Evolutionary conservation across 2,113 vertebrate species (phyloP).

Genomic region (Apaloderma vittatum): DNA sequence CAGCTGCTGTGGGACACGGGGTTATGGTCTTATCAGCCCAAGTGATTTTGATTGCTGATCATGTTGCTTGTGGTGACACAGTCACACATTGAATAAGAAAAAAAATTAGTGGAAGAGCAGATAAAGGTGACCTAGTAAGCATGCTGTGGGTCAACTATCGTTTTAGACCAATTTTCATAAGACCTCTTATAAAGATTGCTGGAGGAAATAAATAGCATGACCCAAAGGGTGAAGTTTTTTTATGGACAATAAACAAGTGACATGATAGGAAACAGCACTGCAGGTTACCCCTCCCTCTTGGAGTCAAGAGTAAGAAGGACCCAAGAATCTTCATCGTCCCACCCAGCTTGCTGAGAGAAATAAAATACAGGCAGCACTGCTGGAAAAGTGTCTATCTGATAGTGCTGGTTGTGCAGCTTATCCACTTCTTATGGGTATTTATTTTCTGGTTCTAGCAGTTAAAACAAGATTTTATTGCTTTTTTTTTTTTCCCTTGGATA

Average conservation of each 20-base stretch:
- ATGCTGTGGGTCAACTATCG: not conserved
- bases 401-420: not conserved
- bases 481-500: not conserved
- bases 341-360: rapidly evolving
- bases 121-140: not conserved
- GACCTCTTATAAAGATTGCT: not conserved
- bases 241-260: not conserved
- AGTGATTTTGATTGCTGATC: not conserved
- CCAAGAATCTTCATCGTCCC: not conserved
- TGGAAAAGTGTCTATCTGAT: not conserved
- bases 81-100: not conserved
- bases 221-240: not conserved
- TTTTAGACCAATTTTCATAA: not conserved
- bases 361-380: not conserved
- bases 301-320: not conserved
- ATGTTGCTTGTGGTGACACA: not conserved
- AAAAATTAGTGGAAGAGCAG: not conserved
- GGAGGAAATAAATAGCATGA: not conserved
- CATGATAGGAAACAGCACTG: not conserved
- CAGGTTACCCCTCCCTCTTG: not conserved
- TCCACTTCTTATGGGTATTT: not conserved
- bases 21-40: not conserved
- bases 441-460: not conserved
- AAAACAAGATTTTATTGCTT: not conserved
- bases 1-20: not conserved